Evolutionary conservation across 2,888 invertebrate genomes (phyloP), one percentile per base, ranked within the genome.

Genomic region (Argyresthia goedartella): DNA sequence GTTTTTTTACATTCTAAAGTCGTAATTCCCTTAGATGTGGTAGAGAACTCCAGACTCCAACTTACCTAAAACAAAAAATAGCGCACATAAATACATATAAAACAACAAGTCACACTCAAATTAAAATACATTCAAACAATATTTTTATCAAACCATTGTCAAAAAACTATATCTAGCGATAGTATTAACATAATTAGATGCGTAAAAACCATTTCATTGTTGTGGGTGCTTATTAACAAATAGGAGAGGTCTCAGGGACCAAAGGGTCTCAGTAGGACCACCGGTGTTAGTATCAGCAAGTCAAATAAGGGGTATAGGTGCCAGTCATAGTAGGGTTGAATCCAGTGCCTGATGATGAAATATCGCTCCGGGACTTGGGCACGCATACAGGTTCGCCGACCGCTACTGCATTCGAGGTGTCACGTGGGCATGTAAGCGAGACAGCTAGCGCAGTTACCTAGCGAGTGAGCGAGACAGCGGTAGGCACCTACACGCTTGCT

Each of bases 231-330:
- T 73, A 73, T 74, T 72, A 70, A 73, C 77, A 79, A 80, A 74
- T 70, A 77, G 70, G 75, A 69, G 66, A 70, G 71, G 66, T 67
- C 63, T 59, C 15, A 56, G 56, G 60, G 64, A 63, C 57, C 57
- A 55, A 57, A 54, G 60, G 58, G 13, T 45, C 39, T 67, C 64
- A 59, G 56, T 43, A 67, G 67, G 77, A 77, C 79, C 81, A 78
- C 81, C 77, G 70, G 74, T 78, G 71, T 71, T 70, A 69, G 57
- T 71, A 78, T 81, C 76, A 77, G 69, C 76, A 79, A 80, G 76
- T 77, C 75, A 68, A 81, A 78, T 78, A 57, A 25, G 55, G 56
- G 52, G 56, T 60, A 71, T 70, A 71, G 63, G 61, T 61, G 69
- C 73, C 65, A n/a, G 79, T 81, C 81, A 77, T 71, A 59, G 55